Evolutionary conservation across 2,113 vertebrate genomes (phyloP).

Genomic region (Ia io): DNA sequence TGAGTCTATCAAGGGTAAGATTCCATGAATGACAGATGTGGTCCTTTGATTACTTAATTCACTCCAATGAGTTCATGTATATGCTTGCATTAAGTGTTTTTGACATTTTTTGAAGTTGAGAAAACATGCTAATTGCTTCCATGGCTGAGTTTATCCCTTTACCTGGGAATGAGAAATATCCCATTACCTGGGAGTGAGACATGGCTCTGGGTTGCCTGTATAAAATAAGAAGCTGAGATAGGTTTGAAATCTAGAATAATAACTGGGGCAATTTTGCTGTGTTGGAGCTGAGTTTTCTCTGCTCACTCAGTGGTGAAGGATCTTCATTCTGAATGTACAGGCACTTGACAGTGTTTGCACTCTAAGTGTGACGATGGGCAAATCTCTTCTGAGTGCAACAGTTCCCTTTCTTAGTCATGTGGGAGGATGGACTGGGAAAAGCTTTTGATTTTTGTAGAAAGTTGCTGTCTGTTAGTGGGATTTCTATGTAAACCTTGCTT

Average conservation of each 20-base stretch:
- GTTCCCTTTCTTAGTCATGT: not conserved
- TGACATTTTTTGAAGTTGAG: not conserved
- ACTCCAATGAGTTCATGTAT: not conserved
- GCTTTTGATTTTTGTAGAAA: not conserved
- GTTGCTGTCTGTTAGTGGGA: not conserved
- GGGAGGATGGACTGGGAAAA: not conserved
- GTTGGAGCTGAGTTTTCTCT: not conserved
- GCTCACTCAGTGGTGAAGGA: not conserved
- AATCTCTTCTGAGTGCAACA: not conserved
- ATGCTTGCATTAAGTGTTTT: slow-evolving; percentile 15
- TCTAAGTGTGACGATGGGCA: not conserved
- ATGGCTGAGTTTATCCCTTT: not conserved
- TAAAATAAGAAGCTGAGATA: not conserved
- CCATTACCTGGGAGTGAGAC: not conserved
- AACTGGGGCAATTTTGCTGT: not conserved
- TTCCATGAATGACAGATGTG: not conserved
- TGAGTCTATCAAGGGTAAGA: not conserved
- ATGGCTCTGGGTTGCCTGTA: not conserved
- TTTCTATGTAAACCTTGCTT: not conserved
- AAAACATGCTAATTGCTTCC: not conserved
- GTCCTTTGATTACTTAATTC: slow-evolving; percentile 32
- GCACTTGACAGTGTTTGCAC: not conserved
- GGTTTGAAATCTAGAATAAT: not conserved
- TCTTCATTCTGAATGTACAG: not conserved
- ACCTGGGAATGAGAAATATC: not conserved